Evolutionary conservation across 2,797 vertebrate species (phyloP), one percentile per base, ranked within the genome.

Genomic region (Protosalanx chinensis): DNA sequence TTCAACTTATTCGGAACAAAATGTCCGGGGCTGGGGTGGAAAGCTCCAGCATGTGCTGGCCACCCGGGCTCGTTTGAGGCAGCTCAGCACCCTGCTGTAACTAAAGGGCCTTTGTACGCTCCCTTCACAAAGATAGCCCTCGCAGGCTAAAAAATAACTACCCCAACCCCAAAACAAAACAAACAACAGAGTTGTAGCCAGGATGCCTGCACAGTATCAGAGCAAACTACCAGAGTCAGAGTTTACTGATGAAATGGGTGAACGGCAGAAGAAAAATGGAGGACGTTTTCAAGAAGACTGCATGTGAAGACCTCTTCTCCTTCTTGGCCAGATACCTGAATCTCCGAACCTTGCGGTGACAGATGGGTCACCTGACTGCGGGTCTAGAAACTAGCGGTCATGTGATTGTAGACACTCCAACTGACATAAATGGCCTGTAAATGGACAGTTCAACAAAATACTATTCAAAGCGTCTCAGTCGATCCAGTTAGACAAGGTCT

Each of bases 1-100:
- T 87, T 90, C 87, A 89, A 82, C 88, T 87, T 71, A 56, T 77
- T 88, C 86, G 88, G 93, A 94, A 94, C 93, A 94, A 91, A 92
- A 91, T 92, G 92, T 93, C 91, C 89, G 82, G 85, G 89, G 89
- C 84, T 72, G 82, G 81, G 79, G 77, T 84, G 84, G 89, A 89
- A 89, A 88, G 85, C 74, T 30, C 84, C 84, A 89, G 86, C 79
- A 84, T 70, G 81, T 88, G 75, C 89, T 86, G 79, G 84, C 82
- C 78, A 72, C 75, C 75, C 76, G 35, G 72, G 76, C 70, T 56
- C 41, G 53, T 76, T 84, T 76, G 75, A 86, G 78, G 78, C 82
- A 81, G 82, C 80, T 80, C 81, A 73, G 82, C 68, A 51, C 74
- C 79, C 79, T 76, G 73, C 51, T 72, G 72, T 41, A 73, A 85